Base-by-base conservation (phyloP, 1,140 invertebrate genomes). In the Aphelenchoides besseyi region DNA sequence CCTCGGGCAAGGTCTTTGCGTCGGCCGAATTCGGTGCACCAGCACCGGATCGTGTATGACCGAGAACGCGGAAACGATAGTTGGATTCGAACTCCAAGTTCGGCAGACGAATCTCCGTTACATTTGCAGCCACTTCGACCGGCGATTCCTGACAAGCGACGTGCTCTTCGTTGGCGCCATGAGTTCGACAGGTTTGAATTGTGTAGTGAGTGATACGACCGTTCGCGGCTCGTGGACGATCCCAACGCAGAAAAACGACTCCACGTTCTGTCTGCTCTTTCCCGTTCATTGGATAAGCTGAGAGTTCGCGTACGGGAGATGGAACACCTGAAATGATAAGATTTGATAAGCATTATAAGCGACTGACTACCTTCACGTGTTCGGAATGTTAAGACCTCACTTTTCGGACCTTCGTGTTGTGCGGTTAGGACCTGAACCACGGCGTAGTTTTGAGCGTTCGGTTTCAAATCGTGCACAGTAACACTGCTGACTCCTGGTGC, bases 201-300 rank as follows among this genome's bases (percentile, higher is more conserved):
- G 91, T 91, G 85, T 97, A 98, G 5, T 94, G 94, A 1, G 90
- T 94, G 0, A 98, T 85, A 70, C 91, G 88, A 29, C 96, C 96
- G 86, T 99, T 98, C 18, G 92, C 90, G 81, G 94, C 91, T 23
- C 92, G 88, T 0, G 96, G 96, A 82, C 91, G 91, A 81, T 93
- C 90, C 96, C 96, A 98, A 30, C 73, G 69, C 12, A 83, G 67
- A n/a, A 82, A 68, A 30, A 84, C 83, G 9, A 84, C 81, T n/a
- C 72, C 82, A 32, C 81, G 80, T 53, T 83, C 82, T 1, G 18
- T 54, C 1, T 69, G 18, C 3, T 62, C 26, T 57, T 71, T 70
- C 28, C 66, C 63, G 59, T 83, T 83, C 76, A 83, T 83, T 33
- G 82, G 82, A 59, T 79, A 82, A 16, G 82, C 82, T 32, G 61